These are phyloP conservation scores for Protomyctophum bolini DNA, from an alignment of 2,113 vertebrate genomes.

Conservation along the genomic window DNA sequence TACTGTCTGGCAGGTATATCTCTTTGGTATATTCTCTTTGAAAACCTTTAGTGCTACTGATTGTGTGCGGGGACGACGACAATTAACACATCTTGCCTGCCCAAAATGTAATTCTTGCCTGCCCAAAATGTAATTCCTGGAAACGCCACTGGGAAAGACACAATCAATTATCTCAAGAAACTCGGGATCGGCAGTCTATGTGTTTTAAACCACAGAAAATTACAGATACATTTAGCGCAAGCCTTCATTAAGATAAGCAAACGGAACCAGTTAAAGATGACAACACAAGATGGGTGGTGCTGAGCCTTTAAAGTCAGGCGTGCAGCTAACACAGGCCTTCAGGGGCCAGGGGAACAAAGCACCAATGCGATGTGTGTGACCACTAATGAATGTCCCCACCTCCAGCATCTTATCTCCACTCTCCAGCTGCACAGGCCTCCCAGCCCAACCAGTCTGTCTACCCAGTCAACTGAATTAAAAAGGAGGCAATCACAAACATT, in stretches of 20 bases:
- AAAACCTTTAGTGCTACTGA: too few species aligned
- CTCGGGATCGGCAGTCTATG: too few species aligned
- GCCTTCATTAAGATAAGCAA: not conserved
- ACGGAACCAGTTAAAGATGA: not conserved
- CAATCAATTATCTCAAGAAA: too few species aligned
- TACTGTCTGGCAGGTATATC: too few species aligned
- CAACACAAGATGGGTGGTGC: constrained; percentile 15
- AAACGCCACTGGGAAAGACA: too few species aligned
- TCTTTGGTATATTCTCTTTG: too few species aligned
- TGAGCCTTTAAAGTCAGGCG: constrained; percentile 24
- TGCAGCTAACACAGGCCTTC: constrained; percentile 9
- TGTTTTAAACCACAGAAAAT: too few species aligned
- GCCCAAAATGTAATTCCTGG: too few species aligned
- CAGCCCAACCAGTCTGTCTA: constrained; percentile 31
- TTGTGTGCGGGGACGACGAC: too few species aligned
- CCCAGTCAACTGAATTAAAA: constrained; percentile 52
- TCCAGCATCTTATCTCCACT: constrained; percentile 56
- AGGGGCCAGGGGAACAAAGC: constrained; percentile 45
- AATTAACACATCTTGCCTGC: too few species aligned
- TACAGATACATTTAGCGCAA: too few species aligned
- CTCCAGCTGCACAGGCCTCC: constrained; percentile 53
- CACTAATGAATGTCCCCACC: constrained; percentile 44
- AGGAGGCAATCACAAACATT: constrained; percentile 7
- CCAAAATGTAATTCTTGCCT: too few species aligned
- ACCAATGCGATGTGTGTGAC: constrained; percentile 39